These are phyloP conservation scores for Trichomalopsis sarcophagae DNA, from an alignment of 1,140 invertebrate species.

Conservation along the genomic window DNA sequence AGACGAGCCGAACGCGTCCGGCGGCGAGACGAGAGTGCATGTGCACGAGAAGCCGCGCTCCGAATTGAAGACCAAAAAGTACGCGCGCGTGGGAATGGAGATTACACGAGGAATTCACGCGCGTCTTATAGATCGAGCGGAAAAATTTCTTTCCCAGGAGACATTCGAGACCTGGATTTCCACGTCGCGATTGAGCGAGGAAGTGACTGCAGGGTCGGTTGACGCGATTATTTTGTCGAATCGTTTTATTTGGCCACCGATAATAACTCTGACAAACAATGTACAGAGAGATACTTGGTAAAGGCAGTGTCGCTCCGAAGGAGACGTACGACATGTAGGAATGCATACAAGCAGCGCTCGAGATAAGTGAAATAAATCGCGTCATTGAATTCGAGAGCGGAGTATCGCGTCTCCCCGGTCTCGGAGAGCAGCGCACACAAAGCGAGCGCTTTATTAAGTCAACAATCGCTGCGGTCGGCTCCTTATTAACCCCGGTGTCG, in stretches of 20 bases:
- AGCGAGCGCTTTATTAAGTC: not conserved
- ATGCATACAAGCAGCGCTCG: too few species aligned
- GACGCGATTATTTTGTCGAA: too few species aligned
- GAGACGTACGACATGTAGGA: too few species aligned
- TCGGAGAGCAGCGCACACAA: not conserved
- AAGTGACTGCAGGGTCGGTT: too few species aligned
- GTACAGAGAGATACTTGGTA: too few species aligned
- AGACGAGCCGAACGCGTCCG: too few species aligned
- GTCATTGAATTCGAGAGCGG: too few species aligned
- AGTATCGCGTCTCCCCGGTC: too few species aligned
- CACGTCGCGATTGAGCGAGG: not conserved
- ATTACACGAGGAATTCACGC: conserved; percentile 32
- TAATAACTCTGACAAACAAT: too few species aligned
- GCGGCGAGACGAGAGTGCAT: not conserved
- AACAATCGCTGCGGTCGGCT: conserved; percentile 2
- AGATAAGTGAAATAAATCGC: too few species aligned
- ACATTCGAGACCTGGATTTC: conserved; percentile 7
- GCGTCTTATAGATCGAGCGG: conserved; percentile 16
- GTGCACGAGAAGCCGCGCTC: not conserved
- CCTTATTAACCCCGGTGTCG: not conserved
- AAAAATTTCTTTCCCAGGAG: conserved; percentile 38
- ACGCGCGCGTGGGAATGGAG: conserved; percentile 45
- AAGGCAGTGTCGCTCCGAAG: too few species aligned
- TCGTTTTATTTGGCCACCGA: too few species aligned
- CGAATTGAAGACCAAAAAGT: conserved; percentile 49